Evolutionary conservation across 2,888 invertebrate species (phyloP), one percentile per base, ranked within the genome.

Genomic region (Tanytarsus gracilentus): DNA sequence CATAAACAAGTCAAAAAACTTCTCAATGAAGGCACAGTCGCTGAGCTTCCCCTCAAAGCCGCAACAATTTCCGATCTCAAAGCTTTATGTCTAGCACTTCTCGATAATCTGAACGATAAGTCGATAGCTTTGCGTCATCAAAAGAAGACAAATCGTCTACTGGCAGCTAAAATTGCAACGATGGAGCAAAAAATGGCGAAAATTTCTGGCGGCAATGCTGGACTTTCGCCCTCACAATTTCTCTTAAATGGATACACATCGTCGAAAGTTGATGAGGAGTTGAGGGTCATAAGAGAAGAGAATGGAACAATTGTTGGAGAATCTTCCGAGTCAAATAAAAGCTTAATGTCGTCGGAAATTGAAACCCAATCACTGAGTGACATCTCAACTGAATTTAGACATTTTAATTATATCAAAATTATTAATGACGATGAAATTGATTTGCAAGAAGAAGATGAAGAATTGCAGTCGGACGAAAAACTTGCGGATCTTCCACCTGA

Each of bases 21-120:
- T 66, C 73, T 90, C 53, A 85, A 86, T 66, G 79, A 78, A 62
- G 83, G 83, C 62, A 71, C 72, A 25, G 69, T 71, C 27, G 72
- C 78, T 63, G 76, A 80, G 61, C 68, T 78, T 33, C 78, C 81
- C 33, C 78, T 80, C 33, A 79, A 82, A 65, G 78, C 80, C 9
- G 81, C 82, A 65, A 86, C 86, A 1, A 79, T 86, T 63, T 78
- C 82, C 11, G 91, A 92, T 71, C 75, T 91, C 44, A 85, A 86
- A 67, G 84, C 86, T 1, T 73, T 92, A 16, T 86, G 89, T 65
- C 75, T 85, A 56, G 88, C 88, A 5, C 74, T 93, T 36, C 77
- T 92, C 66, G 92, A 93, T 70, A 83, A 89, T 50, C 76, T 92
- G 33, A 88, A 87, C 72, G 92, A 93, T 69, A 92, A 92, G 74